Percentiles rank a stretch among this genome's conserved stretches.
These are phyloP conservation scores for Tympanuchus pallidicinctus DNA, from an alignment of 2,113 vertebrate species.

Conservation along the genomic window DNA sequence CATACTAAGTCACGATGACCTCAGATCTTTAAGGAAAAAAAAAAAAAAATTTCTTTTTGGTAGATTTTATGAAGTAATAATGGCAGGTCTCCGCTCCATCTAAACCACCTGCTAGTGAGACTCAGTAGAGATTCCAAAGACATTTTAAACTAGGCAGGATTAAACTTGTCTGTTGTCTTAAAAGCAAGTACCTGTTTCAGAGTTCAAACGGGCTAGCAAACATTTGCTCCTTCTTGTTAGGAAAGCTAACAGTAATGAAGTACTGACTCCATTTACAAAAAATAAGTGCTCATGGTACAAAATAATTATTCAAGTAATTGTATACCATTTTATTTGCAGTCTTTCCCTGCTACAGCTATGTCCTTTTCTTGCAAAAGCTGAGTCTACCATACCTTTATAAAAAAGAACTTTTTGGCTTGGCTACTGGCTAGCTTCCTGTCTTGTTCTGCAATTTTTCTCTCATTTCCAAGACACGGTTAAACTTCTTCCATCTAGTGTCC, in stretches of 20 bases:
- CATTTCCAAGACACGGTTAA: background rate
- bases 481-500: background rate
- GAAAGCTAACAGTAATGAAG: background rate
- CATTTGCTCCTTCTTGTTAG: background rate
- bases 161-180: background rate
- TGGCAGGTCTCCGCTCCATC: background rate
- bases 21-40: background rate
- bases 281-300: background rate
- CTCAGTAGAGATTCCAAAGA: background rate
- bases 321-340: background rate
- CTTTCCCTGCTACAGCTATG: background rate
- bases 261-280: background rate
- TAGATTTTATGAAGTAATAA: background rate
- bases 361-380: background rate
- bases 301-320: background rate
- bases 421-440: background rate
- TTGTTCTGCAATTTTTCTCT: background rate
- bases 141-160: background rate
- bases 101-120: background rate
- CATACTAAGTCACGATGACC: background rate
- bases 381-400: accelerated
- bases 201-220: background rate
- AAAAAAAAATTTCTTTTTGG: background rate
- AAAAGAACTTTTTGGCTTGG: background rate
- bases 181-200: background rate